phyloP scores from a whole-genome alignment of 1,140 invertebrate species.

The Mamestra configurata region DNA sequence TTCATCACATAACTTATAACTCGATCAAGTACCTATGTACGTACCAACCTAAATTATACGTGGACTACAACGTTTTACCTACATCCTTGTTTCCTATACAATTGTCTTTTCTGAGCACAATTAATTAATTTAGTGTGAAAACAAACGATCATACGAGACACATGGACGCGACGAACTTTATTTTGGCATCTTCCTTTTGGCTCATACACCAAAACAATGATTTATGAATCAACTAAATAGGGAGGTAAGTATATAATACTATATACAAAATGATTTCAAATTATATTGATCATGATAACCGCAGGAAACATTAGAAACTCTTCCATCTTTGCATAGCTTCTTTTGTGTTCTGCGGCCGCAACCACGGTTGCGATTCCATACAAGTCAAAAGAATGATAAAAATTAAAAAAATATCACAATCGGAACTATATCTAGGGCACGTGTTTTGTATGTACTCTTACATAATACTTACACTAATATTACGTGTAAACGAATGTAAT shows the following conservation, averaged over 20 bases:
- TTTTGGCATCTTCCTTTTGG: slow-evolving; percentile 85
- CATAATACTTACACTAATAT: slow-evolving; percentile 56
- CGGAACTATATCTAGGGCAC: slow-evolving; percentile 75
- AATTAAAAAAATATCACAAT: slow-evolving; percentile 81
- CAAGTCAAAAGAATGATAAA: slow-evolving; percentile 43
- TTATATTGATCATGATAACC: slow-evolving; percentile 3
- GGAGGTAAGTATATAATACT: slow-evolving; percentile 13
- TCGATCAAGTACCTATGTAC: slow-evolving; percentile 55
- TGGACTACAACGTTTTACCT: slow-evolving; percentile 66
- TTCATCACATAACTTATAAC: slow-evolving; percentile 80
- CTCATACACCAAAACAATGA: slow-evolving; percentile 77
- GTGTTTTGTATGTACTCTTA: slow-evolving; percentile 66
- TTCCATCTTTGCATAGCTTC: neutral
- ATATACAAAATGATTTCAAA: slow-evolving; percentile 31
- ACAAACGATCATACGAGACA: slow-evolving; percentile 60
- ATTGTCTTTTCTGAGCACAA: slow-evolving; percentile 86
- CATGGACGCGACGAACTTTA: slow-evolving; percentile 74
- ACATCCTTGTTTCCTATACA: slow-evolving; percentile 65
- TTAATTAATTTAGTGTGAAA: slow-evolving; percentile 61
- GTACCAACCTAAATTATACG: slow-evolving; percentile 66
- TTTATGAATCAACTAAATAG: slow-evolving; percentile 52
- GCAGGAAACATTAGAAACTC: neutral
- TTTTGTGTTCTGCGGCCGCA: neutral
- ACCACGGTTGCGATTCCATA: slow-evolving; percentile 53
- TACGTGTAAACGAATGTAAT: slow-evolving; percentile 62